These are phyloP conservation scores for Aulostomus chinensis DNA, from an alignment of 2,797 vertebrate genomes.

Conservation along the genomic window DNA sequence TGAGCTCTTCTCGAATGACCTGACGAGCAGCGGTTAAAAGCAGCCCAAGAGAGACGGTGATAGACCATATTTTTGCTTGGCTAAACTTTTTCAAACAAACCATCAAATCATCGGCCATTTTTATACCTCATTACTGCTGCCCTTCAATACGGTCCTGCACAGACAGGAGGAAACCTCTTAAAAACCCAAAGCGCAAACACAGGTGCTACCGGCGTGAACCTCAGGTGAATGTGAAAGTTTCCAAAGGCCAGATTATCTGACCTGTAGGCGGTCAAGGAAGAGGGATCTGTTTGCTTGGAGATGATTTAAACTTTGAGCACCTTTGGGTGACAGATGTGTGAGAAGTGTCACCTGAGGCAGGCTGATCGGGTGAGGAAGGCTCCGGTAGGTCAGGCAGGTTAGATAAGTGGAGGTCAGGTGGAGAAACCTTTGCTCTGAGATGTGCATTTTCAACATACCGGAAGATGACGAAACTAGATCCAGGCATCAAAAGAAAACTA, in stretches of 20 bases:
- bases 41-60: no score
- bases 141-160: neutral
- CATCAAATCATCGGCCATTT: no score
- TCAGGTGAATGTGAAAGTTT: no score
- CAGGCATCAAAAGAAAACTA: no score
- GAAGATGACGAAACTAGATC: neutral
- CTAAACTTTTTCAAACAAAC: no score
- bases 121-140: no score
- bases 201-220: neutral
- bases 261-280: neutral
- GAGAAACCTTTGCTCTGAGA: constrained; percentile 15
- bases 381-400: constrained; percentile 15
- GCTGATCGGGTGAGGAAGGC: constrained; percentile 14
- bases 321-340: constrained; percentile 32
- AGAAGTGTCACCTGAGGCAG: constrained; percentile 31
- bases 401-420: constrained; percentile 33
- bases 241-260: neutral
- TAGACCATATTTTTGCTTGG: no score
- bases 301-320: constrained; percentile 8
- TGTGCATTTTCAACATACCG: constrained; percentile 26
- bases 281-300: constrained; percentile 6
- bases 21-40: no score
- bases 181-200: neutral
- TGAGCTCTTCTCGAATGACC: no score
- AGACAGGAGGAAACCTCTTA: neutral